These are phyloP conservation scores for Forbesichthys agassizii DNA, from an alignment of 2,113 vertebrate species.

Conservation along the genomic window DNA sequence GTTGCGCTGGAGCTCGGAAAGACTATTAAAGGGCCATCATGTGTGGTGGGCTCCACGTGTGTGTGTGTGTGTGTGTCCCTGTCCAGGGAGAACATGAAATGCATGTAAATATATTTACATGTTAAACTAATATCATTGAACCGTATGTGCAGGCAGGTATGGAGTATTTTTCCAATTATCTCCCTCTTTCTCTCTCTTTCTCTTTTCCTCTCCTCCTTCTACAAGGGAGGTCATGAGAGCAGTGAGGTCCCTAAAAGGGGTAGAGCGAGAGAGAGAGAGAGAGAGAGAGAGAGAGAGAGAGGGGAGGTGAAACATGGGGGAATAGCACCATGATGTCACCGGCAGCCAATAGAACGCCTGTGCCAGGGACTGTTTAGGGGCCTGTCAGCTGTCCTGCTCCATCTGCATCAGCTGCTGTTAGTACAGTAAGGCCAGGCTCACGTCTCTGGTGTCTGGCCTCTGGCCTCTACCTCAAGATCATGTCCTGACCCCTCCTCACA, in stretches of 20 bases:
- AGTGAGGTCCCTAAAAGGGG: conserved; percentile 64
- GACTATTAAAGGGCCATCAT: background rate
- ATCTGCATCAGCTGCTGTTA: conserved; percentile 52
- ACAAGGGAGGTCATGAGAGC: conserved; percentile 48
- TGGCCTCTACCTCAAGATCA: background rate
- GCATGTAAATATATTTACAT: too few relatives aligned
- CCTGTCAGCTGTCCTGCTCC: conserved; percentile 72
- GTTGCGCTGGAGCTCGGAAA: background rate
- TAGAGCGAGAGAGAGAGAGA: conserved; percentile 20
- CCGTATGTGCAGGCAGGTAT: too few relatives aligned
- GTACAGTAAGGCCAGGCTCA: conserved; percentile 20
- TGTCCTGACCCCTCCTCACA: background rate
- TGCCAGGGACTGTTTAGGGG: conserved; percentile 58
- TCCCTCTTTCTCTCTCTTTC: conserved; percentile 27
- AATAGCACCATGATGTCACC: conserved; percentile 79
- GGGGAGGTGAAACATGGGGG: conserved; percentile 64
- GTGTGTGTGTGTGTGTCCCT: too few relatives aligned
- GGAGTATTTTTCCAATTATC: too few relatives aligned
- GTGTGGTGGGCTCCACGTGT: background rate
- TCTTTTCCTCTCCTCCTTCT: conserved; percentile 32
- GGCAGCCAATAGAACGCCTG: conserved; percentile 68
- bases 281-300: conserved; percentile 27
- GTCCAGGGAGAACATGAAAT: background rate
- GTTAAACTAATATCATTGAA: too few relatives aligned
- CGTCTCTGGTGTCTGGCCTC: conserved; percentile 30